A percentile compares a stretch with the other conserved stretches of the same genome.
phyloP scores from a whole-genome alignment of 2,888 invertebrate species.

The Yponomeuta cagnagella region DNA sequence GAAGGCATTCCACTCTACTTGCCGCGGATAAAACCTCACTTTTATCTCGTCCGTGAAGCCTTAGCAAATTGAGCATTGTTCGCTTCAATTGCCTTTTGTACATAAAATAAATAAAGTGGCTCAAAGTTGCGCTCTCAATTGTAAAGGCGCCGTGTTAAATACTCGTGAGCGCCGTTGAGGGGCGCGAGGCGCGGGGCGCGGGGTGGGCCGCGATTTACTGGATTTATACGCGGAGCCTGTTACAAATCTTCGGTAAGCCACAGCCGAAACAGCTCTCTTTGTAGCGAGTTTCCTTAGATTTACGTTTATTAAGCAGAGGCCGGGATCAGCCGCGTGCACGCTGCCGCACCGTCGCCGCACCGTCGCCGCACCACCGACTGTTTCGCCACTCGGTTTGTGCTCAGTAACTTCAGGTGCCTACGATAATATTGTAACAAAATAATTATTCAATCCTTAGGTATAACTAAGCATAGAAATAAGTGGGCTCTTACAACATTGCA shows the following conservation, averaged over 20 bases:
- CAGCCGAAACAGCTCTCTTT: slow-evolving; percentile 52
- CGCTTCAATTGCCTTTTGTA: slow-evolving; percentile 13
- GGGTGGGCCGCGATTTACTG: slow-evolving; percentile 30
- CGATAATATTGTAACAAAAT: background rate
- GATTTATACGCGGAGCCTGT: slow-evolving; percentile 38
- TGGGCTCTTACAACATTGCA: background rate
- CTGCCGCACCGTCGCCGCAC: background rate
- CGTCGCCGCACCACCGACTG: background rate
- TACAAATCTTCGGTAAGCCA: slow-evolving; percentile 63
- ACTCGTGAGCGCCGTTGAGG: slow-evolving; percentile 23
- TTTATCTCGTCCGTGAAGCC: slow-evolving; percentile 2
- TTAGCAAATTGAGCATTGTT: slow-evolving; percentile 1
- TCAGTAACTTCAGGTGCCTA: too few species aligned
- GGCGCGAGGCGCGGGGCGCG: slow-evolving; percentile 27
- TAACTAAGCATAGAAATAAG: background rate
- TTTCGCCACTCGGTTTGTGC: too few species aligned
- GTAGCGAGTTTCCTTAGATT: slow-evolving; percentile 33
- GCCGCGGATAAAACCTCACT: slow-evolving; percentile 2
- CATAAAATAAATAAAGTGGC: slow-evolving; percentile 20
- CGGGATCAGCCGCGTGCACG: slow-evolving; percentile 7
- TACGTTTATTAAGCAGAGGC: slow-evolving; percentile 50
- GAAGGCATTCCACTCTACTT: background rate
- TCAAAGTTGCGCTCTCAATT: slow-evolving; percentile 23
- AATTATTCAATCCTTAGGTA: background rate
- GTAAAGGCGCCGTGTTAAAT: slow-evolving; percentile 27